Evolutionary conservation across 2,797 vertebrate species (phyloP), one percentile per base, ranked within the genome.

Genomic region (Takifugu ocellatus): DNA sequence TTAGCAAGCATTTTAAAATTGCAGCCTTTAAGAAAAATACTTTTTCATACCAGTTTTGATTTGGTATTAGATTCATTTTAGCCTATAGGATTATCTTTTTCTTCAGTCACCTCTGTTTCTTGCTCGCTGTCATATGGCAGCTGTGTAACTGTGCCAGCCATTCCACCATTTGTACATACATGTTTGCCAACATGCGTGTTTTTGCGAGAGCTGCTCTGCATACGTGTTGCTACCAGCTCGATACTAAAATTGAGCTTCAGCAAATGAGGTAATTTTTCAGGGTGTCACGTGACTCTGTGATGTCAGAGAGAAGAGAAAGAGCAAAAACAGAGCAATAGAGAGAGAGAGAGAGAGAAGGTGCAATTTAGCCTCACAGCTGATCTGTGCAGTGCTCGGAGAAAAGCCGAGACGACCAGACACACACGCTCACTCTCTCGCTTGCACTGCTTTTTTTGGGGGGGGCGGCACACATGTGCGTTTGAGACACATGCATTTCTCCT

Each of bases 361-460:
- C 80, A 87, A 86, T 87, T 84, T 85, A 86, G 79, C 82, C 82
- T 76, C 85, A 83, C 83, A 87, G 80, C 84, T 90, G 86, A 87
- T 88, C 83, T 15, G 63, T 77, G 84, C 88, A 84, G 70, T 56
- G 75, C 69, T 87, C 80, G 83, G 76, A 82, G 74, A 85, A 83
- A 82, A 70, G 75, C 78, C 25, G 77, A 89, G 83, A 78, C 70
- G 47, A 80, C 72, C 70, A 85, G 81, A 84, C 66, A 54, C 75
- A 71, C 66, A 55, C 47, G 24, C 53, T 49, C 59, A 54, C 75
- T 64, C 63, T 63, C 61, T 62, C 75, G 49, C 63, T 46, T n/a
- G 2, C 67, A 58, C 52, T 53, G 54, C 44, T 67, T 15, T 26
- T 49, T 39, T 63, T 21, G 7, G 2, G 59, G 21, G 21, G 21